Evolutionary conservation across 2,113 vertebrate species (phyloP).

Genomic region (Aythya baeri): DNA sequence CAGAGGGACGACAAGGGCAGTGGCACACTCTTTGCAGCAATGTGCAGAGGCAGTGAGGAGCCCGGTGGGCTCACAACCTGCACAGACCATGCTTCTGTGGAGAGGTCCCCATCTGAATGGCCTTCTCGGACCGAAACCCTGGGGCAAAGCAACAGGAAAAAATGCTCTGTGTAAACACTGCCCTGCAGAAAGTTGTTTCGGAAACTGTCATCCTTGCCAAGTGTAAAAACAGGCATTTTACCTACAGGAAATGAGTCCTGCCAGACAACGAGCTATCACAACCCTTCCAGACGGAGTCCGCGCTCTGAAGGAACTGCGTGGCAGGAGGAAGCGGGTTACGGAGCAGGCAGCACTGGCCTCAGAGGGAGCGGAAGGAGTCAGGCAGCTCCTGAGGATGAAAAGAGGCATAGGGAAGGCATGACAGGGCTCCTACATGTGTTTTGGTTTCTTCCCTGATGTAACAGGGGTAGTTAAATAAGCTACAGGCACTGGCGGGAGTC

Average conservation of each 20-base stretch:
- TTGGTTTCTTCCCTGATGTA: not conserved
- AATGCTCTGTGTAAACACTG: not conserved
- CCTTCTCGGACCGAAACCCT: not conserved
- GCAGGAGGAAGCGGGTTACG: not conserved
- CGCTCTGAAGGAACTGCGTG: constrained; percentile 38
- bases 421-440: not conserved
- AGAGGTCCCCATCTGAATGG: not conserved
- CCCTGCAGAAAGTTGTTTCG: not conserved
- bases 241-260: constrained; percentile 38
- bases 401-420: not conserved
- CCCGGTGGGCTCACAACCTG: fast-evolving
- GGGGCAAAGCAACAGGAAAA: not conserved
- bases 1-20: not conserved
- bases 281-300: constrained; percentile 37
- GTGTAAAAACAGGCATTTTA: constrained; percentile 18
- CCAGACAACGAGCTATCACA: constrained; percentile 27
- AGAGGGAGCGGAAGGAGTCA: constrained; percentile 53
- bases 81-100: fast-evolving
- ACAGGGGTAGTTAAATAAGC: not conserved
- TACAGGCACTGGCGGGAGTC: not conserved
- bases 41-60: fast-evolving
- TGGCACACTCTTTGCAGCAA: not conserved
- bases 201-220: constrained; percentile 8
- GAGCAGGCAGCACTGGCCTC: constrained; percentile 15
- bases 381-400: not conserved